Evolutionary conservation across 1,140 invertebrate genomes (phyloP).

Genomic region (Chlorops oryzae): DNA sequence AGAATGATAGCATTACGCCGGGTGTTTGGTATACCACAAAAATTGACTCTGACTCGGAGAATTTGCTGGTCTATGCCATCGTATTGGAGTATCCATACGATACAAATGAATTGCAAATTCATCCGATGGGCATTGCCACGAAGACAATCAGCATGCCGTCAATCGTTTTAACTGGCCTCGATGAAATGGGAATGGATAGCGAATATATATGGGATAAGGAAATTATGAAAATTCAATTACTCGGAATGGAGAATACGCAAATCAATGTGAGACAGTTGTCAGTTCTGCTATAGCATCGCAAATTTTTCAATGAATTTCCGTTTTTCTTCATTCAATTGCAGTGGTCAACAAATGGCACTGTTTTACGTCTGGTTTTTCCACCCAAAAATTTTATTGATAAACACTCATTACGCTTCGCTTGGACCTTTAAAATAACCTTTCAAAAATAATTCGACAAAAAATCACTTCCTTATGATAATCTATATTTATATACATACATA

Average conservation of each 20-base stretch:
- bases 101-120: conserved; percentile 33
- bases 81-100: conserved; percentile 45
- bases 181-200: conserved; percentile 23
- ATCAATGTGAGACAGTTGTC: conserved; percentile 19
- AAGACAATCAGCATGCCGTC: too few species aligned
- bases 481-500: conserved; percentile 1
- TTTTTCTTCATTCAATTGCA: conserved; percentile 13
- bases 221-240: conserved; percentile 21
- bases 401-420: conserved; percentile 30
- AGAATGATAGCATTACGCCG: conserved; percentile 73
- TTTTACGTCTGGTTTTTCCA: conserved; percentile 32
- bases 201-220: conserved; percentile 14
- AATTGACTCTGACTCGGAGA: neutral
- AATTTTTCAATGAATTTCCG: neutral
- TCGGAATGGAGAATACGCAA: conserved; percentile 31
- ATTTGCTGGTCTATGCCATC: conserved; percentile 31
- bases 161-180: conserved; percentile 16
- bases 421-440: conserved; percentile 42
- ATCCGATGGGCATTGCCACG: conserved; percentile 37
- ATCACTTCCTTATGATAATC: neutral
- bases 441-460: conserved; percentile 4
- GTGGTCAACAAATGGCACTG: conserved; percentile 26
- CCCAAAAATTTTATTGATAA: conserved; percentile 41
- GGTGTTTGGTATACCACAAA: conserved; percentile 70
- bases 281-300: neutral